Conservation (phyloP, 2,888 invertebrate genomes). For the Pheosia gnoma region DNA sequence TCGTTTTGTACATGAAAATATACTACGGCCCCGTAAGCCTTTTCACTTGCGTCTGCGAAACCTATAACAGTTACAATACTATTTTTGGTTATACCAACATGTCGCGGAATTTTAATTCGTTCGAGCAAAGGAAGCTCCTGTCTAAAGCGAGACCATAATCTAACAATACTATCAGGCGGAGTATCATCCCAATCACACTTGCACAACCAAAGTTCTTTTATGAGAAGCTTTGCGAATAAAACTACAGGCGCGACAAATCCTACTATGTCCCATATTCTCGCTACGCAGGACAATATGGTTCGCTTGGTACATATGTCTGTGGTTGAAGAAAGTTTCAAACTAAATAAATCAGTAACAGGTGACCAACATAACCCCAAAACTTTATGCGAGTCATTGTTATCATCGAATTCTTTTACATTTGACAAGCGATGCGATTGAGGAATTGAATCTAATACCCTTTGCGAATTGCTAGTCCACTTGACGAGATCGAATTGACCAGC, state of each 20-base stretch:
- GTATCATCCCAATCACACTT: slow-evolving; percentile 16
- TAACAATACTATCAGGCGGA: slow-evolving; percentile 7
- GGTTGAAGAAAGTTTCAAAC: not conserved
- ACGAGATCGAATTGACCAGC: slow-evolving; percentile 21
- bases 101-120: slow-evolving; percentile 6
- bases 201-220: slow-evolving; percentile 14
- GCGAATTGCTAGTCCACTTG: slow-evolving; percentile 16
- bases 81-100: not conserved
- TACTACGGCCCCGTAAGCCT: slow-evolving; percentile 3
- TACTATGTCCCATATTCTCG: slow-evolving; percentile 10
- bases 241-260: slow-evolving; percentile 9
- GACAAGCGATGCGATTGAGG: slow-evolving; percentile 14
- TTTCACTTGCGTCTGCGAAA: slow-evolving; percentile 5
- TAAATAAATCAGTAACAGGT: slow-evolving; percentile 3
- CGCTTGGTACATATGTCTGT: slow-evolving; percentile 21
- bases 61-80: not conserved
- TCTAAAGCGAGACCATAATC: slow-evolving; percentile 1
- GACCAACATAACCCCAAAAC: slow-evolving; percentile 8
- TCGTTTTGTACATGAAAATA: not conserved
- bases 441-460: slow-evolving; percentile 8
- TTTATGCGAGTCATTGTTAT: slow-evolving; percentile 4
- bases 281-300: slow-evolving; percentile 19
- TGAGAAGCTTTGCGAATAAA: slow-evolving; percentile 18
- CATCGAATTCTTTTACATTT: slow-evolving; percentile 11
- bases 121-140: slow-evolving; percentile 5